phyloP scores from a whole-genome alignment of 2,888 invertebrate species.

The Leucoma salicis region DNA sequence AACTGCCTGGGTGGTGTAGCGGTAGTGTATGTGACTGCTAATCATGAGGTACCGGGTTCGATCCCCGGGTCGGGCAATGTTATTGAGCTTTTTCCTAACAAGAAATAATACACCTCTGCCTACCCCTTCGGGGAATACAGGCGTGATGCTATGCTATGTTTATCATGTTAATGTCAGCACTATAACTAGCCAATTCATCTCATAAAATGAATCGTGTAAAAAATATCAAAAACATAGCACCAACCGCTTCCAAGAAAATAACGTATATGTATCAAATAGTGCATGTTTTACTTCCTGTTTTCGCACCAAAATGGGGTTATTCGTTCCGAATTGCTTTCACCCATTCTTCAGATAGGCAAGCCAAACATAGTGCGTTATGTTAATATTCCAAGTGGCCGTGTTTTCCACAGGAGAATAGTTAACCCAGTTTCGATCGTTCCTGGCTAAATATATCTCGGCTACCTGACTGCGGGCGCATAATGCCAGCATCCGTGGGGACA shows the following conservation, averaged over 20 bases:
- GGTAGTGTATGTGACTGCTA: no score
- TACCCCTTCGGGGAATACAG: no score
- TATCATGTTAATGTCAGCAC: no score
- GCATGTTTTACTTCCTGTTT: constrained; percentile 64
- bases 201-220: constrained; percentile 4
- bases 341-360: constrained; percentile 43
- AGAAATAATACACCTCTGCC: no score
- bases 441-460: constrained; percentile 55
- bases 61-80: no score
- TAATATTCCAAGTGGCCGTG: constrained; percentile 64
- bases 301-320: constrained; percentile 57
- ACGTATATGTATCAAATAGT: constrained; percentile 24
- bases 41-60: no score
- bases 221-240: constrained; percentile 12
- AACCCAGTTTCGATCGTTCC: constrained; percentile 68
- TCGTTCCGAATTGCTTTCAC: constrained; percentile 58
- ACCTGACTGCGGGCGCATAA: constrained; percentile 62
- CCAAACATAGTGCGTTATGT: constrained; percentile 59
- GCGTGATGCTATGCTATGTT: no score
- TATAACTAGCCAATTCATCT: no score
- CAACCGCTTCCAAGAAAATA: constrained; percentile 18
- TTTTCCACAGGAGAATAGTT: constrained; percentile 73
- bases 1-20: no score
- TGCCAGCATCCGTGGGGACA: constrained; percentile 29
- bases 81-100: no score